Percentiles rank a stretch among this genome's conserved stretches.
phyloP scores from a whole-genome alignment of 2,113 vertebrate genomes.

The Pterophyllum scalare region DNA sequence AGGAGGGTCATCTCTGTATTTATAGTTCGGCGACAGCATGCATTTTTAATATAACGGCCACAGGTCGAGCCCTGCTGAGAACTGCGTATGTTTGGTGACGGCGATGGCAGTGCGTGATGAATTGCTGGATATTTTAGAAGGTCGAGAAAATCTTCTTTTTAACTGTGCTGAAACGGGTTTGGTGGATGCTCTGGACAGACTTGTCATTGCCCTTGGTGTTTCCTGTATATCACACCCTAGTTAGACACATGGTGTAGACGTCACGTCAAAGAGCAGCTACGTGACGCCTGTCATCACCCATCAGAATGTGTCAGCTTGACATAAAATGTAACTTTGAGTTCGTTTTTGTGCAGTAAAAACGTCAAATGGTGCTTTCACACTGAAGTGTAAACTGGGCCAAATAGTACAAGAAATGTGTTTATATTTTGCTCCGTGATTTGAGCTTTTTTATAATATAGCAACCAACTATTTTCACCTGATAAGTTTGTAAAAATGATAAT shows the following conservation, averaged over 20 bases:
- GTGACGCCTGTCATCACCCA: conserved; percentile 26
- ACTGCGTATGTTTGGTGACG: conserved; percentile 32
- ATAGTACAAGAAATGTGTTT: fast-evolving
- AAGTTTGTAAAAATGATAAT: neutral
- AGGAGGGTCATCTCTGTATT: conserved; percentile 33
- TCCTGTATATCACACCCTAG: conserved; percentile 13
- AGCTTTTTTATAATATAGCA: neutral
- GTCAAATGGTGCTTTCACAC: neutral
- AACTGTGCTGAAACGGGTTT: neutral
- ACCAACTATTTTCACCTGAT: neutral
- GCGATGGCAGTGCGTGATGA: conserved; percentile 22
- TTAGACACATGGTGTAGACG: neutral
- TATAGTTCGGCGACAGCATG: conserved; percentile 10
- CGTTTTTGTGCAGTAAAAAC: neutral
- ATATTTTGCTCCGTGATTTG: neutral
- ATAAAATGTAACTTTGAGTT: neutral
- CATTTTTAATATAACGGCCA: conserved; percentile 39
- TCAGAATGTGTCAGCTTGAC: neutral
- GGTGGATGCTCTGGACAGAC: neutral
- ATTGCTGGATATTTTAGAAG: neutral
- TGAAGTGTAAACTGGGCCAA: conserved; percentile 5
- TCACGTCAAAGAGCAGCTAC: conserved; percentile 14
- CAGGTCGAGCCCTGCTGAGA: conserved; percentile 19
- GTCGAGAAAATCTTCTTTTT: neutral
- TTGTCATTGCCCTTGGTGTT: neutral